phyloP scores from a whole-genome alignment of 2,797 vertebrate species.

The Potorous gilbertii region DNA sequence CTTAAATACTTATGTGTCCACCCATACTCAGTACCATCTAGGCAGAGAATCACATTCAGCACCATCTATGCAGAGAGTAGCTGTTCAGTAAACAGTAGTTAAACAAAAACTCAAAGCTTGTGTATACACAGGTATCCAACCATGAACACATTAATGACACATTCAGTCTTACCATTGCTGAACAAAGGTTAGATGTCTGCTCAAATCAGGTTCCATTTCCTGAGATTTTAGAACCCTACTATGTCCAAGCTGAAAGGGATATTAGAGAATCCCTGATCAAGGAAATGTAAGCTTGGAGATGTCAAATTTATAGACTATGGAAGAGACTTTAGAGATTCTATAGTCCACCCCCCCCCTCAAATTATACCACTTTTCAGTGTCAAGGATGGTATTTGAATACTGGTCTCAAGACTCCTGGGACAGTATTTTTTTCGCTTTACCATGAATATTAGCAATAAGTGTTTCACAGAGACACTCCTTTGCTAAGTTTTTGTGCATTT shows the following conservation, averaged over 20 bases:
- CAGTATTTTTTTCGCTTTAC: neutral
- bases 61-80: neutral
- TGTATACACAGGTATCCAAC: conserved; percentile 21
- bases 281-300: neutral
- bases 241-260: neutral
- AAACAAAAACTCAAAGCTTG: neutral
- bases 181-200: conserved; percentile 44
- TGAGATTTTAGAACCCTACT: neutral
- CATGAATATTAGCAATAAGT: conserved; percentile 54
- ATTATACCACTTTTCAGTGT: neutral
- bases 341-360: neutral
- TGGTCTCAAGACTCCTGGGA: neutral
- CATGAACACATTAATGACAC: conserved; percentile 12
- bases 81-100: neutral
- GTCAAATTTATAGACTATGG: neutral
- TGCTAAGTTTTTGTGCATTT: conserved; percentile 54
- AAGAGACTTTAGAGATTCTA: neutral
- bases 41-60: neutral
- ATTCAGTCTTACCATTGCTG: neutral
- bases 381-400: neutral
- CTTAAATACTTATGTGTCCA: neutral
- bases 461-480: conserved; percentile 52
- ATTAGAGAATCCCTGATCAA: neutral
- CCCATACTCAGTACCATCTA: neutral
- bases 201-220: neutral